Evolutionary conservation across 2,888 invertebrate genomes (phyloP), one percentile per base, ranked within the genome.

Genomic region (Argynnis bischoffii): DNA sequence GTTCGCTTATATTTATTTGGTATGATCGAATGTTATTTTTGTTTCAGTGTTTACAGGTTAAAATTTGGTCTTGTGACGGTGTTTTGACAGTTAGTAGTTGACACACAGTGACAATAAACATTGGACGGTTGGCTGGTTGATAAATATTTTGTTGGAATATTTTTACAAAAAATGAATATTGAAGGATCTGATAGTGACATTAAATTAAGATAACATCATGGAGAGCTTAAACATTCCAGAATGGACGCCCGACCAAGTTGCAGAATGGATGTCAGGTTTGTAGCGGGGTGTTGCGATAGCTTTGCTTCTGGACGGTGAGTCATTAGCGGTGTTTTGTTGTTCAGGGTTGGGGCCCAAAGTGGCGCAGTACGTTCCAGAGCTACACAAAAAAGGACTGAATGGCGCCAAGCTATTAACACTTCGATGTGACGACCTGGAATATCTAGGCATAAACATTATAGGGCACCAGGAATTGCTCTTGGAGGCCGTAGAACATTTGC

Each of bases 401-500:
- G 99, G 98, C 8, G 94, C 95, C 77, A 95, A 96, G 79, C 93
- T 99, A 81, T 93, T 98, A 75, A 96, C 96, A 83, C 94, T 99
- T 79, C 95, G 97, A 69, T 96, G 97, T 61, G 97, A 98, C 83
- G 98, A 98, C 89, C 94, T 99, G 73, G 96, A 97, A 81, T 95
- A 96, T 83, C 93, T 99, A 65, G 97, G 98, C 26, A 95, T 99
- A 81, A 93, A 93, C 71, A 95, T 96, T 82, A 95, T 99, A 72
- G 99, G 99, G 13, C 98, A 99, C 85, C 98, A 99, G 86, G 98
- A 98, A 85, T 95, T 98, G 64, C 95, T 99, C 72, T 93, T 99
- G 56, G 98, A 98, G 87, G 98, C 98, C 61, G 97, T 99, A 15
- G 98, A 98, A 79, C 96, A 98, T 77, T 93, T 99, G 57, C 93